Conservation (phyloP, 1,140 invertebrate genomes). For the Hycleus cichorii region DNA sequence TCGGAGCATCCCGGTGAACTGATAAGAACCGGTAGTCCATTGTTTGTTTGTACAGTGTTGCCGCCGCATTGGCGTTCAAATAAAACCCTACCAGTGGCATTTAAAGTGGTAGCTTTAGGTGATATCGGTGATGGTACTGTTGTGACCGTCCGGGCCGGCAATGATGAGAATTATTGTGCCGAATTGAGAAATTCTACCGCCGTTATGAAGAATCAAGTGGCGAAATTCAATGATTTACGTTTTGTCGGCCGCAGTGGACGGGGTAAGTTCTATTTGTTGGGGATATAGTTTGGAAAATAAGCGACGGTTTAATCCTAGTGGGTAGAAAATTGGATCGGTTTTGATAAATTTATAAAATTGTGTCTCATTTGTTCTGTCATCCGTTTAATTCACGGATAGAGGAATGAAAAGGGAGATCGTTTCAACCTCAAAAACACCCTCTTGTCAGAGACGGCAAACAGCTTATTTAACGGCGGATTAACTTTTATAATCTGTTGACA, state of each 20-base stretch:
- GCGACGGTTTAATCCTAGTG: neutral
- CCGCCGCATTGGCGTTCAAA: conserved; percentile 96
- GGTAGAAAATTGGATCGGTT: too few species aligned
- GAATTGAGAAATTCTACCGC: conserved; percentile 90
- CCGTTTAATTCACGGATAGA: neutral
- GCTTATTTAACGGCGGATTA: conserved; percentile 15
- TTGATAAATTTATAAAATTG: too few species aligned
- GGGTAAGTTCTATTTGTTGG: conserved; percentile 60
- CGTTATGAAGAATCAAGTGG: conserved; percentile 95
- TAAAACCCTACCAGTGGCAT: conserved; percentile 91
- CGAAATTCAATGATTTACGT: conserved; percentile 95
- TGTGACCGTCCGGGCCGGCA: conserved; percentile 91
- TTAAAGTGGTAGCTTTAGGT: conserved; percentile 85
- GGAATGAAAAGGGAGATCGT: conserved; percentile 9
- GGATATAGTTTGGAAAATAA: neutral
- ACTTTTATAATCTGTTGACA: conserved; percentile 19
- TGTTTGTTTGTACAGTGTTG: conserved; percentile 87
- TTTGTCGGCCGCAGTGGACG: conserved; percentile 95
- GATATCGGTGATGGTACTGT: conserved; percentile 92
- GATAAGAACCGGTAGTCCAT: conserved; percentile 84
- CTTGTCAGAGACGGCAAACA: conserved; percentile 8
- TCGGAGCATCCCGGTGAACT: conserved; percentile 89
- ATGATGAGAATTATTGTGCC: conserved; percentile 95
- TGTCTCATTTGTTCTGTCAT: too few species aligned
- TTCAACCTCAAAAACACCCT: too few species aligned